A percentile compares a stretch with the other conserved stretches of the same genome.
Conservation (phyloP, 2,113 vertebrate species). For the Saguinus imperator region DNA sequence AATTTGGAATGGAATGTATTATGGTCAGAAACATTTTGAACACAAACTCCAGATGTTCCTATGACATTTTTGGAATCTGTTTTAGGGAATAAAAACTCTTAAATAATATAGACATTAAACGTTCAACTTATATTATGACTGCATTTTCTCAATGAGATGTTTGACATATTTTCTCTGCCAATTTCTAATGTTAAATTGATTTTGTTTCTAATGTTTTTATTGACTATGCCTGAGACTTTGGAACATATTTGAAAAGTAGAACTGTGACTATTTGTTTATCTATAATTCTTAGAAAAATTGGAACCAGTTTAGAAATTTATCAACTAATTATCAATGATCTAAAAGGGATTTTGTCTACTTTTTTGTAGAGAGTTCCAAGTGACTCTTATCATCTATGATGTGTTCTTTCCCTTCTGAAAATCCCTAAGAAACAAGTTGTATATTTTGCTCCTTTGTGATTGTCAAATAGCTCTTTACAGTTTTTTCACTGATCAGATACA, state of each 20-base stretch:
- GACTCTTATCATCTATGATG: neutral
- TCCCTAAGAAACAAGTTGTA: neutral
- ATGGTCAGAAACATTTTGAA: conserved; percentile 1
- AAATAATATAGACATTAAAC: neutral
- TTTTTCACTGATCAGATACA: neutral
- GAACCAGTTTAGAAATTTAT: conserved; percentile 9
- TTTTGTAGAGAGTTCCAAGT: neutral
- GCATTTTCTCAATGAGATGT: neutral
- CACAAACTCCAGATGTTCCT: neutral
- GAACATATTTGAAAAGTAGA: neutral
- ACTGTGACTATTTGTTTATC: neutral
- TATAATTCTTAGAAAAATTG: neutral
- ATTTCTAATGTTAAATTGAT: neutral
- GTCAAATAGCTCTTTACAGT: neutral
- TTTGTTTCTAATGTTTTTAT: neutral
- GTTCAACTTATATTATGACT: neutral
- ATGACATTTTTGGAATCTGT: neutral
- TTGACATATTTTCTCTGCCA: neutral
- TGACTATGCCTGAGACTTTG: neutral
- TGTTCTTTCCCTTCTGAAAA: conserved; percentile 16
- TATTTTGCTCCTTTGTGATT: neutral
- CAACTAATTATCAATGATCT: neutral
- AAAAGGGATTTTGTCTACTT: neutral
- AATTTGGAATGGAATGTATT: neutral
- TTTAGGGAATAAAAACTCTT: neutral